Base-by-base conservation (phyloP, 2,888 invertebrate genomes). In the Xiphydria camelus region DNA sequence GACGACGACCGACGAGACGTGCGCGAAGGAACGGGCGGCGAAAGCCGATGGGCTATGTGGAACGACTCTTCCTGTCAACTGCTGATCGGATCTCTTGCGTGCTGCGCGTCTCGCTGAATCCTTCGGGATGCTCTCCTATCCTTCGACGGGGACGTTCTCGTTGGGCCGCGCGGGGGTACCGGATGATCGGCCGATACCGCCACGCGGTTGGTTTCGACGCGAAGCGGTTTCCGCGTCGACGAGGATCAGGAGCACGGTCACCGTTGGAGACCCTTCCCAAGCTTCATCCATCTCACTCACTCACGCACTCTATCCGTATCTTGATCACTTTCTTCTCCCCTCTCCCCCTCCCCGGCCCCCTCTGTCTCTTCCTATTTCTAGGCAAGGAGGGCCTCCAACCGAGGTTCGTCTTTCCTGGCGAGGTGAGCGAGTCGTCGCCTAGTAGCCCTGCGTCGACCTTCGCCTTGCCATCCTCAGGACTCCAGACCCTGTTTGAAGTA, bases 401-500 rank as follows among this genome's bases (percentile, higher is more conserved):
- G 51, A 36, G 49, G 53, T 51, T 38, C 51, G 40, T 51, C 47
- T 42, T 55, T 43, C 57, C 55, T 64, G 47, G 55, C 57, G 46
- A 56, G 57, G 57, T 62, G 59, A 53, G 45, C 49, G 57, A 65
- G 58, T 64, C 66, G 65, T 61, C 62, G 62, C 43, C 59, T 59
- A 40, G 55, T 61, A 51, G 57, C 55, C 55, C 62, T 62, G 50
- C 62, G 62, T 59, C 64, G 59, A 60, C 60, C 55, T 62, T 51
- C 68, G 61, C 66, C 64, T 44, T 53, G 63, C 59, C 62, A 59
- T 54, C 65, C 65, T 75, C 70, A 75, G 54, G 70, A 69, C 29
- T 64, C 53, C 41, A 70, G 42, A 29, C 57, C 57, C 32, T 46
- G 52, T 33, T 64, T 61, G 42, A 77, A 58, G 51, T 79, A 70